phyloP scores from a whole-genome alignment of 2,888 invertebrate species.

The Drymonia ruficornis region DNA sequence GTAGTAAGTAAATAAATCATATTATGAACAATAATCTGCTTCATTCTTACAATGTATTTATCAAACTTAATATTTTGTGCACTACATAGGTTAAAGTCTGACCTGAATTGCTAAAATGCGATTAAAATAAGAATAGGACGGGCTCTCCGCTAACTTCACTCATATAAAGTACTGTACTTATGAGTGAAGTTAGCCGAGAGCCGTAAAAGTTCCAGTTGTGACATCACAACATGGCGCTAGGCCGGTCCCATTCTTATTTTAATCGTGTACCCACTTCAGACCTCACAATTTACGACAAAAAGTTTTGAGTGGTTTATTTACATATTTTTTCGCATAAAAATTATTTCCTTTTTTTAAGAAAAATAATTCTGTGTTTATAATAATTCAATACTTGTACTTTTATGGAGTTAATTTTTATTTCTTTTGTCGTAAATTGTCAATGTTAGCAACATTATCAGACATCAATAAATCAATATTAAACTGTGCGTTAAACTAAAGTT shows the following conservation, averaged over 20 bases:
- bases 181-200: no score
- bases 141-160: no score
- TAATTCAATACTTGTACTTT: background rate
- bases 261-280: no score
- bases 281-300: conserved; percentile 29
- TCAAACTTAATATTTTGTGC: conserved; percentile 42
- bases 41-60: conserved; percentile 7
- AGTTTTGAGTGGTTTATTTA: conserved; percentile 22
- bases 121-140: no score
- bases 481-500: conserved; percentile 50
- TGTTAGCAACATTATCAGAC: conserved; percentile 27
- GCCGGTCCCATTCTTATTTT: no score
- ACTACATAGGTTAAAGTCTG: conserved; percentile 24
- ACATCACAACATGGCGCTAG: no score
- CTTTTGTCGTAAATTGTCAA: conserved; percentile 28
- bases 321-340: conserved; percentile 11
- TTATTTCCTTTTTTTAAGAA: conserved; percentile 8
- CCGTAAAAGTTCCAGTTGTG: no score
- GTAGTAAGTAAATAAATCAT: conserved; percentile 1
- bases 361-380: background rate
- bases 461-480: conserved; percentile 43
- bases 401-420: background rate
- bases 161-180: no score
- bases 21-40: conserved; percentile 6
- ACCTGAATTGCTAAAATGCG: conserved; percentile 23